These are phyloP conservation scores for Chirona hameri DNA, from an alignment of 2,888 invertebrate genomes.

Conservation along the genomic window DNA sequence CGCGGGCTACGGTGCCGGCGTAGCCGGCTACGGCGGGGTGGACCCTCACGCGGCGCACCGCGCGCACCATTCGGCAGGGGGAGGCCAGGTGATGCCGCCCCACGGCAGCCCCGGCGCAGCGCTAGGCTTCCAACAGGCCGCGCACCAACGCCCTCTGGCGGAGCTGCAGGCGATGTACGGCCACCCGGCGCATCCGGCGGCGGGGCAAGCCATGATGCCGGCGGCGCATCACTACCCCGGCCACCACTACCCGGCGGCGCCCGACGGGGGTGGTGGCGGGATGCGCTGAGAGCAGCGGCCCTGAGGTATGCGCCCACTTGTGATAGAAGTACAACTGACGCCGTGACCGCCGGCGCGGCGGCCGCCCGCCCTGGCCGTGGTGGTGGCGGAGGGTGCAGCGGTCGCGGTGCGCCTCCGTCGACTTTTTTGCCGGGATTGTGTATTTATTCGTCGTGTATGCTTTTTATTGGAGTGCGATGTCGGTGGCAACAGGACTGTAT, in stretches of 20 bases:
- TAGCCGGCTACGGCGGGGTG: neutral
- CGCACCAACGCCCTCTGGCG: neutral
- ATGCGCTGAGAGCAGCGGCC: neutral
- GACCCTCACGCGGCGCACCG: neutral
- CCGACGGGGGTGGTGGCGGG: neutral
- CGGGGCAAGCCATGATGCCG: neutral
- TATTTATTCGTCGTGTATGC: constrained; percentile 28
- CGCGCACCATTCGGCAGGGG: neutral
- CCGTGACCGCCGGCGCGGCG: neutral
- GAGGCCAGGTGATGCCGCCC: neutral
- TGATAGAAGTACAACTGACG: constrained; percentile 25
- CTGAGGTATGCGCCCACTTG: neutral
- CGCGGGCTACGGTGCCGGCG: neutral
- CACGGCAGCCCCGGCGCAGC: neutral
- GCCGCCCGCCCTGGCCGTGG: neutral
- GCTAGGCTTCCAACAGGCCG: neutral
- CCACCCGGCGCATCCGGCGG: neutral
- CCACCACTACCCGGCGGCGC: constrained; percentile 4
- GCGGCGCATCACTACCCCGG: neutral
- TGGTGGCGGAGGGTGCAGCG: neutral
- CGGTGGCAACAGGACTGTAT: neutral
- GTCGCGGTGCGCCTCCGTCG: neutral
- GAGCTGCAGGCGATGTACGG: neutral
- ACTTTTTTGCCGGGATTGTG: neutral
- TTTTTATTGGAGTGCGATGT: constrained; percentile 12